phyloP scores from a whole-genome alignment of 2,888 invertebrate genomes.

The Trichogramma evanescens region DNA sequence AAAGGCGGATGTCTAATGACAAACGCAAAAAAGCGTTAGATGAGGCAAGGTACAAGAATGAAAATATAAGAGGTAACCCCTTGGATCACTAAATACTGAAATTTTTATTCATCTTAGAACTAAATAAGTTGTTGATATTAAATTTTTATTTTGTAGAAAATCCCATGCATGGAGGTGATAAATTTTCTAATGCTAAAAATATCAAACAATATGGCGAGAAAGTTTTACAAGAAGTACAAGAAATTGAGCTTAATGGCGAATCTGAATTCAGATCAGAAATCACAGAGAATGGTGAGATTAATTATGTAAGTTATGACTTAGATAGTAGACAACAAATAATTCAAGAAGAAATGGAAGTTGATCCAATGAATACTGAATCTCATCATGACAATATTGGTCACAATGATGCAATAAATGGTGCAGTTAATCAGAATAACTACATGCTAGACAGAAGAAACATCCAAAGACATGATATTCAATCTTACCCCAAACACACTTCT shows the following conservation, averaged over 20 bases:
- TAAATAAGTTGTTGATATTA: not conserved
- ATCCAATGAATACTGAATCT: slow-evolving; percentile 5
- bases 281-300: slow-evolving; percentile 17
- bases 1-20: slow-evolving; percentile 23
- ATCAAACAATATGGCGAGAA: slow-evolving; percentile 36
- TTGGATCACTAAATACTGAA: not conserved
- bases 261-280: not conserved
- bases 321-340: slow-evolving; percentile 4
- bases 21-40: slow-evolving; percentile 18
- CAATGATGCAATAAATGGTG: slow-evolving; percentile 14
- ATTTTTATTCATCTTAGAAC: not conserved
- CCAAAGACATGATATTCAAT: slow-evolving; percentile 12
- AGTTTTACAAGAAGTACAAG: slow-evolving; percentile 31
- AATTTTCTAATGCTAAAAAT: slow-evolving; percentile 17
- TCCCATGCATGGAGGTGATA: slow-evolving; percentile 8
- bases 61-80: slow-evolving; percentile 9
- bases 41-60: slow-evolving; percentile 9
- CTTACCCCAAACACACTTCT: slow-evolving; percentile 6
- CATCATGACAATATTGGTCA: slow-evolving; percentile 5
- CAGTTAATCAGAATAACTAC: slow-evolving; percentile 10
- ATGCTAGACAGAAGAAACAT: slow-evolving; percentile 14
- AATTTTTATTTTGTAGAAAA: slow-evolving; percentile 10
- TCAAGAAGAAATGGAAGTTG: slow-evolving; percentile 18
- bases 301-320: not conserved
- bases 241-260: slow-evolving; percentile 22